Evolutionary conservation across 2,113 vertebrate genomes (phyloP).

Genomic region (Nothobranchius furzeri): DNA sequence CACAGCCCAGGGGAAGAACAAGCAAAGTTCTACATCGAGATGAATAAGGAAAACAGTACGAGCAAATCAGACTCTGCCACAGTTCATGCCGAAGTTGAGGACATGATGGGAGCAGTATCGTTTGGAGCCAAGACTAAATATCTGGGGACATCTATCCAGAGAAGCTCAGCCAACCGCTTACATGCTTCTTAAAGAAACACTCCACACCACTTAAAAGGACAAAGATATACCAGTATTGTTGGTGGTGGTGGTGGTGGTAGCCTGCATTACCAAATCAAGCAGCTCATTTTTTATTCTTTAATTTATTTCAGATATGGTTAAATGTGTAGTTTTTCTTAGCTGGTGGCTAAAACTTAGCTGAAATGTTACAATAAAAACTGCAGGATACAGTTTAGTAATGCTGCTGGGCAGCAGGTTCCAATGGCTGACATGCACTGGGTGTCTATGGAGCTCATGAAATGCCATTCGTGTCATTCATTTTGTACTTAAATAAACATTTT

Average conservation of each 20-base stretch:
- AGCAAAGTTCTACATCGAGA: constrained; percentile 15
- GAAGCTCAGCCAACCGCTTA: constrained; percentile 58
- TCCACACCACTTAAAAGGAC: constrained; percentile 15
- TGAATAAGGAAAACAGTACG: constrained; percentile 25
- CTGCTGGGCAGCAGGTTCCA: constrained; percentile 68
- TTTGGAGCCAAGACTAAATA: constrained; percentile 52
- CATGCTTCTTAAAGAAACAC: constrained; percentile 64
- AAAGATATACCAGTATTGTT: constrained; percentile 2
- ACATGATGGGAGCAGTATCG: constrained; percentile 22
- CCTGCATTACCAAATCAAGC: constrained; percentile 17
- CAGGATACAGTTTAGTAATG: constrained; percentile 35
- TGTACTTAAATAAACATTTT: constrained; percentile 55
- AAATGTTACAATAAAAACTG: constrained; percentile 40
- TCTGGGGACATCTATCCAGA: constrained; percentile 27
- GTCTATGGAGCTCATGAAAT: constrained; percentile 5
- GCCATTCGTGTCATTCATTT: constrained; percentile 21
- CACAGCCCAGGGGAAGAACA: constrained; percentile 57
- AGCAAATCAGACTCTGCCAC: constrained; percentile 17
- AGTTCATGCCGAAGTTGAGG: constrained; percentile 23
- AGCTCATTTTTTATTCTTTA: constrained; percentile 16
- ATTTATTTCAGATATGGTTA: constrained; percentile 28
- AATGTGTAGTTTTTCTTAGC: background rate
- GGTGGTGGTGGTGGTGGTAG: constrained; percentile 7
- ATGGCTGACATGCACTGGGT: constrained; percentile 24
- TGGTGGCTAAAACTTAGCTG: constrained; percentile 4